Base-by-base conservation (phyloP, 2,797 vertebrate genomes). In the Botia almorhae region DNA sequence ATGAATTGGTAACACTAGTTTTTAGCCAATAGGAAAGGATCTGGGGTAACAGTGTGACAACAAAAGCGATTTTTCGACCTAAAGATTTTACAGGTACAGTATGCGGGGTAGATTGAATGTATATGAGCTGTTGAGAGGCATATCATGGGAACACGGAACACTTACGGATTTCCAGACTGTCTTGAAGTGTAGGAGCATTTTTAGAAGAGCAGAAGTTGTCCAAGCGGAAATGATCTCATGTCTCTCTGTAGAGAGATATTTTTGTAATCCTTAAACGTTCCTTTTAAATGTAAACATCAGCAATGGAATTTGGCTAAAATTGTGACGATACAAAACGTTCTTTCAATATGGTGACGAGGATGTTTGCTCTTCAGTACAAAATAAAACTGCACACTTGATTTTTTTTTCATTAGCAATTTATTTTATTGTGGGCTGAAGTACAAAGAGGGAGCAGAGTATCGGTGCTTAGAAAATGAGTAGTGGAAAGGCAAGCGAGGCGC, bases 1-100 rank as follows among this genome's bases (percentile, higher is more conserved):
- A 50, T 85, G 78, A 91, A 87, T 86, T 69, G 78, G 26, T 8
- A 51, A 39, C 55, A 23, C 63, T 43, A 0, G 36, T 71, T 61
- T 71, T 55, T 33, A 56, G 51, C 51, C 55, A 48, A 73, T 68
- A 56, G 51, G 43, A 51, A 69, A 69, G 17, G 67, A 21, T 58
- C 39, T 78, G 17, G 60, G 39, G 55, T 69, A 48, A 58, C 36
- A 0, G 7, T 48, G 3, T 26, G 12, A 46, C 50, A 60, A 33
- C 17, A 7, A 2, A 56, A 8, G 36, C 0, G 5, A n/a, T 61
- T 68, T 61, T 26, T 33, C 51, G 26, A 13, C 2, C 8, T 39
- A 8, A 53, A 5, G 51, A 53, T 60, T 23, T 26, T 14, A 26
- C 7, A 5, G 2, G 13, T 14, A 29, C 12, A 14, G 11, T 14